These are phyloP conservation scores for Cepaea hortensis DNA, from an alignment of 2,888 invertebrate genomes.

Conservation along the genomic window DNA sequence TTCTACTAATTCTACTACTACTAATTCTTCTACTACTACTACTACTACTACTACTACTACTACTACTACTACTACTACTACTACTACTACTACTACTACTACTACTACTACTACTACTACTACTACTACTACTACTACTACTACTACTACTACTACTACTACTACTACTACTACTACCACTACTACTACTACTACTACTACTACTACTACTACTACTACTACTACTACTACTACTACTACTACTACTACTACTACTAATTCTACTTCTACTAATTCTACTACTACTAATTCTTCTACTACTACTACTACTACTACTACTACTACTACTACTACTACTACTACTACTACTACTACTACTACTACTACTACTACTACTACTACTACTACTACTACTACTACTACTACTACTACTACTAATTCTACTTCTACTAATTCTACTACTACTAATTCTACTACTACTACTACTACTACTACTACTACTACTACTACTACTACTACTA, in stretches of 20 bases:
- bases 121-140: conserved; percentile 22
- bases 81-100: neutral
- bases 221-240: neutral
- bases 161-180: conserved; percentile 23
- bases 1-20: neutral
- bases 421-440: no score
- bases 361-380: conserved; percentile 11
- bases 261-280: no score
- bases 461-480: no score
- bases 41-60: neutral
- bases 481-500: no score
- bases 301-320: neutral
- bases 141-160: conserved; percentile 23
- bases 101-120: neutral
- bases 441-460: no score
- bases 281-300: neutral
- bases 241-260: no score
- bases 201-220: neutral
- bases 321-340: conserved; percentile 26
- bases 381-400: no score
- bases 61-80: neutral
- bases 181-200: conserved; percentile 13
- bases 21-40: neutral
- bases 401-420: no score
- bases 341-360: conserved; percentile 24